These are phyloP conservation scores for Pseudoips prasinana DNA, from an alignment of 2,888 invertebrate species.

Conservation along the genomic window DNA sequence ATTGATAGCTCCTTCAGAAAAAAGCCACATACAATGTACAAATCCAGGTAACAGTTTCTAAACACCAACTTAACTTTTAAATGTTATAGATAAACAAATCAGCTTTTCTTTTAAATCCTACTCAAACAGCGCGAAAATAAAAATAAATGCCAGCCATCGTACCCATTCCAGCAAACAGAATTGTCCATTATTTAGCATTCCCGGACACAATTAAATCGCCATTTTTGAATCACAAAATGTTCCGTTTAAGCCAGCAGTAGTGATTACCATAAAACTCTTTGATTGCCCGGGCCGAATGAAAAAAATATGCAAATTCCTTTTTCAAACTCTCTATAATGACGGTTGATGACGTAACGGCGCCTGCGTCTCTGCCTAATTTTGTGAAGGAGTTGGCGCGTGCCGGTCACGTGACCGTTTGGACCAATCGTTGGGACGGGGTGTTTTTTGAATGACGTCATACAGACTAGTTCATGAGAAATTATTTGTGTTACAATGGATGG, in stretches of 20 bases:
- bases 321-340: constrained; percentile 27
- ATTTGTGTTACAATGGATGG: constrained; percentile 30
- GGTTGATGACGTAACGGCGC: constrained; percentile 16
- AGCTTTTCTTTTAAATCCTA: too few relatives aligned
- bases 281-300: constrained; percentile 22
- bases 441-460: constrained; percentile 31
- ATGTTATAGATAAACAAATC: too few relatives aligned
- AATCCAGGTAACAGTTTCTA: too few relatives aligned
- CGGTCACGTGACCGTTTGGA: constrained; percentile 33
- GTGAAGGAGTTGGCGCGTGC: constrained; percentile 32
- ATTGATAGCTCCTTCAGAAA: too few relatives aligned
- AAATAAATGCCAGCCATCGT: constrained; percentile 6
- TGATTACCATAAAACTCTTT: constrained; percentile 28
- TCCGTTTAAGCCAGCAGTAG: constrained; percentile 21
- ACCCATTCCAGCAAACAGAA: constrained; percentile 5
- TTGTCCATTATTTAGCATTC: constrained; percentile 16
- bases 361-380: constrained; percentile 27
- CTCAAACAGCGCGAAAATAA: not conserved
- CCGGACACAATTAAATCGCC: constrained; percentile 19
- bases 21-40: too few relatives aligned
- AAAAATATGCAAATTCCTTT: constrained; percentile 30
- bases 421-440: constrained; percentile 25
- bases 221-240: constrained; percentile 20
- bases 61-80: too few relatives aligned
- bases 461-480: constrained; percentile 33